phyloP scores from a whole-genome alignment of 1,140 invertebrate species.

The Aphis gossypii region DNA sequence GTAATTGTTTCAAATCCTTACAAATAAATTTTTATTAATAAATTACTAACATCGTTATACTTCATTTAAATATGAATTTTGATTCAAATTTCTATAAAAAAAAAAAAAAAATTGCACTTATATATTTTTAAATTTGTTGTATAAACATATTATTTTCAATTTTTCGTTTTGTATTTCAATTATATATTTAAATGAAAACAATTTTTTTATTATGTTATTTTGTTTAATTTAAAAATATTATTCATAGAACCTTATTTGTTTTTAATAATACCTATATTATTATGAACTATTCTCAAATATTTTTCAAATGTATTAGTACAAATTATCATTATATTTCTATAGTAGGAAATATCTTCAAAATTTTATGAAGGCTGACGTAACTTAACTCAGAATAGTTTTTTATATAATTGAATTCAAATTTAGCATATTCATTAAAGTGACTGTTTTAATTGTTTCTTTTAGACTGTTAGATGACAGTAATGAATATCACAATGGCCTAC shows the following conservation, averaged over 20 bases:
- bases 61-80: too few species aligned
- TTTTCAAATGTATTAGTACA: not conserved
- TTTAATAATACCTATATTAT: not conserved
- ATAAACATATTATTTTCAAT: too few species aligned
- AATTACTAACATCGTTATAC: too few species aligned
- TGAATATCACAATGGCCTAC: too few species aligned
- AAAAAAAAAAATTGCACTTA: too few species aligned
- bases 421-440: not conserved
- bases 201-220: not conserved
- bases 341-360: not conserved
- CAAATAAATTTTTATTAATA: too few species aligned
- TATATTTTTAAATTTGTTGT: too few species aligned
- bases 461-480: too few species aligned
- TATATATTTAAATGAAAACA: not conserved
- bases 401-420: not conserved
- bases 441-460: too few species aligned
- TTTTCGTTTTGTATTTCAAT: not conserved
- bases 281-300: not conserved
- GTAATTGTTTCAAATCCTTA: too few species aligned
- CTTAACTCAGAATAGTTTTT: not conserved
- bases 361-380: too few species aligned
- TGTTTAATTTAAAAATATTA: not conserved
- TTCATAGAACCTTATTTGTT: not conserved
- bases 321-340: not conserved
- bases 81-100: too few species aligned